Conservation (phyloP, 2,113 vertebrate species). For the Mesocricetus auratus region DNA sequence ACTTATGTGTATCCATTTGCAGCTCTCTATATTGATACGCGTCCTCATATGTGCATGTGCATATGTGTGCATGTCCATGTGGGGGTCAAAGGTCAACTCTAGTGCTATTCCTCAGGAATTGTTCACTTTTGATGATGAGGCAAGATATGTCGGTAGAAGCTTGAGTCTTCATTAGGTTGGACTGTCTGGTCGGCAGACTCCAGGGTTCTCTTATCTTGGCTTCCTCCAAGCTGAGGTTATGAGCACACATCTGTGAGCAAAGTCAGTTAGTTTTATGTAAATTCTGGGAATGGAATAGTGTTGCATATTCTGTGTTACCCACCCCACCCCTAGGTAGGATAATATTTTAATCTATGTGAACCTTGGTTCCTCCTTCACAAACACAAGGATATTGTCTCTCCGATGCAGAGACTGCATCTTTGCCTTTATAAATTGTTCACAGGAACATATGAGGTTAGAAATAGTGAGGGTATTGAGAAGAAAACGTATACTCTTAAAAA, state of each 20-base stretch:
- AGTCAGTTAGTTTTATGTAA: background rate
- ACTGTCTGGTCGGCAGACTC: background rate
- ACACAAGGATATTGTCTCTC: background rate
- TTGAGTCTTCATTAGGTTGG: too few species aligned
- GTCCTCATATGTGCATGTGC: background rate
- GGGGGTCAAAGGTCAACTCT: background rate
- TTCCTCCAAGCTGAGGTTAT: background rate
- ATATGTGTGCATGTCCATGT: background rate
- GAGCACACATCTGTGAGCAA: background rate
- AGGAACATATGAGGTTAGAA: background rate
- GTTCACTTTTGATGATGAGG: background rate
- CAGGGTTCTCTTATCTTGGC: background rate
- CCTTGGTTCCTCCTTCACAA: background rate
- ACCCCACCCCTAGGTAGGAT: fast-evolving
- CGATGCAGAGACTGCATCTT: background rate
- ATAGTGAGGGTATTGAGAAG: background rate
- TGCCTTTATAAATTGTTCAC: background rate
- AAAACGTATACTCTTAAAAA: background rate
- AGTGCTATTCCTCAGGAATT: background rate
- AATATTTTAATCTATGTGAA: background rate
- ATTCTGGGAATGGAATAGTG: background rate
- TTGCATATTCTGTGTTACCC: background rate
- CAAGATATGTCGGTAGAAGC: background rate
- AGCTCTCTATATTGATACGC: background rate
- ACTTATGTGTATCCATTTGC: too few species aligned